Evolutionary conservation across 2,113 vertebrate genomes (phyloP), one percentile per base, ranked within the genome.

Genomic region (Urocitellus parryii): DNA sequence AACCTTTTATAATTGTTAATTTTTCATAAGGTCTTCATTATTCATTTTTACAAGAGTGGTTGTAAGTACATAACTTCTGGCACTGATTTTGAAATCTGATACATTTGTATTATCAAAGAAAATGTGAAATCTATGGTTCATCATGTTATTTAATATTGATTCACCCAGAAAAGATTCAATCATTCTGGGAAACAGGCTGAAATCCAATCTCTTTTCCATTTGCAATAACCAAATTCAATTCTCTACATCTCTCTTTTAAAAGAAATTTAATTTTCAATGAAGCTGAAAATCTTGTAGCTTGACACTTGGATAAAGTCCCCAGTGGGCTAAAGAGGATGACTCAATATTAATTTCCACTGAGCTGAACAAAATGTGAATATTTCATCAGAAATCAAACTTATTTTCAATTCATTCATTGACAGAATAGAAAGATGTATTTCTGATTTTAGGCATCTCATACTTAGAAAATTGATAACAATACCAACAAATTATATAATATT

Each of bases 221-320:
- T 95, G 85, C 76, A 93, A 94, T 93, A 92, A 97, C 84, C 58
- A 94, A 96, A 96, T 97, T 95, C 90, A 97, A 95, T 96, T 95
- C 65, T 81, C 88, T 65, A 79, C 92, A 80, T 94, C 65, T 94
- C 63, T 93, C 63, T 92, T 86, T 97, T 95, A 97, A 96, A 88
- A 82, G 68, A 94, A 96, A 96, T 96, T 96, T 93, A 94, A 95
- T 97, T 51, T 48, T 96, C 48, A 76, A 87, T 63, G 77, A 86
- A 86, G 42, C 39, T 73, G 63, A 90, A 34, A 63, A 91, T 25
- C 63, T 96, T 86, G 51, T 56, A 91, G 78, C 81, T 95, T 96
- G 94, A 95, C 85, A 95, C 78, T 85, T 89, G 79, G 18, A 34
- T 86, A 32, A 78, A 85, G 73, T 88, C 87, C 87, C 32, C 70